phyloP scores from a whole-genome alignment of 2,888 invertebrate species.

The Lithophane socia region DNA sequence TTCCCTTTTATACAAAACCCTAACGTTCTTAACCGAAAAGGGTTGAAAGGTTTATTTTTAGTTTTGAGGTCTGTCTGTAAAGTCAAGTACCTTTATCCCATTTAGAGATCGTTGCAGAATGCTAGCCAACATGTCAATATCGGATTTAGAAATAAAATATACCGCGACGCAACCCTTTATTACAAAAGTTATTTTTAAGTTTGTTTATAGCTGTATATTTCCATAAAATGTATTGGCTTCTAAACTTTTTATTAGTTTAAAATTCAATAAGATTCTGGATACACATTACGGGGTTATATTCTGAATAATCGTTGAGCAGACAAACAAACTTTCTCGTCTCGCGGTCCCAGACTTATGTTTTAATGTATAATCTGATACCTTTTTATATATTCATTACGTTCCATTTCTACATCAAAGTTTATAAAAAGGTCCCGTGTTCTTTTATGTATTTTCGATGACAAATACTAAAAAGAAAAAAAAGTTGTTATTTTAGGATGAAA shows the following conservation, averaged over 20 bases:
- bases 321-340: conserved; percentile 44
- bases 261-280: conserved; percentile 15
- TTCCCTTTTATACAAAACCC: conserved; percentile 11
- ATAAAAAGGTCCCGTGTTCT: conserved; percentile 15
- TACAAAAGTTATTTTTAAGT: conserved; percentile 26
- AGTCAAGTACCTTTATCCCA: neutral
- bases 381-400: conserved; percentile 29
- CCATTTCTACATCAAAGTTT: conserved; percentile 23
- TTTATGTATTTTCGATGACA: conserved; percentile 40
- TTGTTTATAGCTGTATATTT: conserved; percentile 25
- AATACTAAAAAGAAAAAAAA: conserved; percentile 36
- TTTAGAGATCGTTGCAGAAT: conserved; percentile 14
- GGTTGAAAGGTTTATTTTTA: conserved; percentile 49
- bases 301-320: conserved; percentile 15
- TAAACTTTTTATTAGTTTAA: conserved; percentile 41
- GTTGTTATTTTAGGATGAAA: conserved; percentile 53
- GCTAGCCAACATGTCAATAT: neutral
- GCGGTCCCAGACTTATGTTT: conserved; percentile 19
- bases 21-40: conserved; percentile 27
- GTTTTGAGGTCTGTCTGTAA: conserved; percentile 33
- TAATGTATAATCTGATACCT: conserved; percentile 35
- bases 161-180: conserved; percentile 8
- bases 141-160: conserved; percentile 7
- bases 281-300: neutral
- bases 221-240: conserved; percentile 30